Percentiles rank a stretch among this genome's conserved stretches.
phyloP scores from a whole-genome alignment of 1,140 invertebrate genomes.

The Drosophila setifemur region DNA sequence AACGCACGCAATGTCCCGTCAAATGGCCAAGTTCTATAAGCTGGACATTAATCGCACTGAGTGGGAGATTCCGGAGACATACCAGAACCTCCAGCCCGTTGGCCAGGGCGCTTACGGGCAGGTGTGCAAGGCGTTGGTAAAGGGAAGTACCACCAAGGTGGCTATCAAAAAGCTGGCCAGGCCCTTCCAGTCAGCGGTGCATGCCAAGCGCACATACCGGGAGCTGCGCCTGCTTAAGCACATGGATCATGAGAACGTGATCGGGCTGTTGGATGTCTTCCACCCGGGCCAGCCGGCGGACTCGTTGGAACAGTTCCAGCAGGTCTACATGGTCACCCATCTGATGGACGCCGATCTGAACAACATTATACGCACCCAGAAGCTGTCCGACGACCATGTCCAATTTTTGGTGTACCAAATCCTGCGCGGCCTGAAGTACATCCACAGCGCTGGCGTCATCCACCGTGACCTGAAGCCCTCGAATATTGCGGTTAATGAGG shows the following conservation, averaged over 20 bases:
- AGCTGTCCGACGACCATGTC: conserved; percentile 98
- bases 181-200: conserved; percentile 98
- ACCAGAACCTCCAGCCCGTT: conserved; percentile 95
- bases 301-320: conserved; percentile 91
- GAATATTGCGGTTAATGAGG: conserved; percentile 99
- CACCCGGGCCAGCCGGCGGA: conserved; percentile 87
- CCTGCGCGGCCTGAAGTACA: conserved; percentile 98
- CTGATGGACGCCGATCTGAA: conserved; percentile 99
- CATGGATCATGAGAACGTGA: conserved; percentile 99
- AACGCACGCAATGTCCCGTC: conserved; percentile 28
- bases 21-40: conserved; percentile 87
- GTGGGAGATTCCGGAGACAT: conserved; percentile 97
- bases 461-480: conserved; percentile 99
- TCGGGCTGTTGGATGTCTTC: conserved; percentile 96
- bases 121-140: conserved; percentile 89
- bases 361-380: conserved; percentile 98
- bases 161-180: conserved; percentile 99
- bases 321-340: conserved; percentile 98
- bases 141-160: conserved; percentile 90
- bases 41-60: conserved; percentile 98
- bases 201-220: conserved; percentile 98
- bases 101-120: conserved; percentile 98
- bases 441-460: conserved; percentile 99
- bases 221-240: conserved; percentile 98
- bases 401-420: conserved; percentile 99